These are phyloP conservation scores for Pocillopora damicornis DNA, from an alignment of 64 coral and sea anemone genomes.

Conservation along the genomic window DNA sequence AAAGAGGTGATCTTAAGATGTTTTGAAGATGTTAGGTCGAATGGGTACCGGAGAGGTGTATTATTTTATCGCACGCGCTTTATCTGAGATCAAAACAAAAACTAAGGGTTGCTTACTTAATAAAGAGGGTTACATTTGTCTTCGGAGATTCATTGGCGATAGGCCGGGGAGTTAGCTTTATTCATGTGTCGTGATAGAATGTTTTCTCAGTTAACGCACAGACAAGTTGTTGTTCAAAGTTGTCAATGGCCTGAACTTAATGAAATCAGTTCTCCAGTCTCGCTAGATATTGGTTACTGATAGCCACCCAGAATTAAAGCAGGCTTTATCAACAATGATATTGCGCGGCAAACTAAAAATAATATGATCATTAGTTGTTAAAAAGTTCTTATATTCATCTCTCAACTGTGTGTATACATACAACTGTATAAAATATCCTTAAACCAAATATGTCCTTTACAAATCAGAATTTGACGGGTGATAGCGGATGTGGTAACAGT, in stretches of 20 bases:
- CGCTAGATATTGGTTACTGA: slow-evolving; percentile 15
- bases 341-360: not conserved
- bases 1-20: no score
- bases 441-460: not conserved
- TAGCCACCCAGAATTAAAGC: slow-evolving; percentile 21
- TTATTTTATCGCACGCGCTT: not conserved
- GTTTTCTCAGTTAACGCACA: not conserved
- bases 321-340: not conserved
- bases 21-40: no score
- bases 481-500: not conserved
- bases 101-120: not conserved
- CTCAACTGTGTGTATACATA: not conserved
- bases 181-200: no score
- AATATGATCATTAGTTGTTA: not conserved
- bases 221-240: not conserved
- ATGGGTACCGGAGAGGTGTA: not conserved
- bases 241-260: not conserved
- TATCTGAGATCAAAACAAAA: slow-evolving; percentile 25
- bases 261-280: not conserved
- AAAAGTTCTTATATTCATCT: not conserved
- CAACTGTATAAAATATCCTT: not conserved
- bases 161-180: not conserved
- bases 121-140: not conserved
- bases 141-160: not conserved
- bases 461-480: not conserved